Base-by-base conservation (phyloP, 2,888 invertebrate genomes). In the Acanthosepion lycidas region DNA sequence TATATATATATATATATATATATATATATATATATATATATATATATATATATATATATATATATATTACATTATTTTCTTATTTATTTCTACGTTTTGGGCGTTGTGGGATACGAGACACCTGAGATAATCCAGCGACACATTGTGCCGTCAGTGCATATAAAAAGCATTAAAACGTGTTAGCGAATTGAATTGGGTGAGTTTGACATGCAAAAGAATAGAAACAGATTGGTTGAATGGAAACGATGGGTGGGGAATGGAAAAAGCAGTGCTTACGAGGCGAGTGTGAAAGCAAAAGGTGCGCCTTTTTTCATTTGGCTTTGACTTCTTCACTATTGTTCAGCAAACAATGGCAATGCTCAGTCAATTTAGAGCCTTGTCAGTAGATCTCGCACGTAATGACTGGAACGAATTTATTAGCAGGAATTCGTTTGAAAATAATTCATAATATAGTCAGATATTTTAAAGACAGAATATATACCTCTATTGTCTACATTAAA, bases 121-220 rank as follows among this genome's bases (percentile, higher is more conserved):
- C 78, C n/a, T n/a, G 78, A 78, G n/a, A 78, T n/a, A 12, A 12
- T 78, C 78, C 12, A n/a, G 8, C 18, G 78, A n/a, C 78, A 15
- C 33, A 78, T 78, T 78, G n/a, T 78, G 33, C n/a, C n/a, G 78
- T n/a, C 33, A 33, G 78, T 78, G 78, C 78, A n/a, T 78, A 78
- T 78, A 78, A 78, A 78, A 78, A n/a, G 23, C n/a, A 78, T 78
- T 33, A n/a, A 78, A n/a, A 78, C 78, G 78, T n/a, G n/a, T 78
- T n/a, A 78, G 9, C n/a, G 78, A 78, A 78, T 78, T 78, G 78
- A n/a, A 78, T 78, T 78, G 78, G 20, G 12, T 12, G n/a, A 78
- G 78, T 78, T 78, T 78, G 78, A 78, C 78, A 78, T 78, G 78
- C n/a, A 78, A n/a, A 78, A n/a, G n/a, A n/a, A 78, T 33, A 78